Evolutionary conservation across 2,888 invertebrate genomes (phyloP).

Genomic region (Oligia fasciuncula): DNA sequence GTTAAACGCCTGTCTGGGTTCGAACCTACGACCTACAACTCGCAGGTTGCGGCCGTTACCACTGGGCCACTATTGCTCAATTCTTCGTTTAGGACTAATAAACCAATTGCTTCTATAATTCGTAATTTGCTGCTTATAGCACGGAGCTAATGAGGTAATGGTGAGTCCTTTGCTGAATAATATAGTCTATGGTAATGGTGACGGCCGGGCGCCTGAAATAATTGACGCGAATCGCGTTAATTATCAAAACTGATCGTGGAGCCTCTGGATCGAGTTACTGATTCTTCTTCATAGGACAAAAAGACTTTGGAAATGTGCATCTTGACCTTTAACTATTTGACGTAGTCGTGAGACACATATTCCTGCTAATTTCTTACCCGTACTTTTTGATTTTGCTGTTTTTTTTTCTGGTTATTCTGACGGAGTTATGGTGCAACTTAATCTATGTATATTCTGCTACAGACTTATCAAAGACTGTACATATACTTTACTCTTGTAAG

Average conservation of each 20-base stretch:
- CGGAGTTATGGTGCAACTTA: neutral
- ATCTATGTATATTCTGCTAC: neutral
- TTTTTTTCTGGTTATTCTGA: neutral
- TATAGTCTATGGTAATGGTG: slow-evolving; percentile 40
- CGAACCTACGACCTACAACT: neutral
- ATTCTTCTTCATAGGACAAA: neutral
- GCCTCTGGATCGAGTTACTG: neutral
- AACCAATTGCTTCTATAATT: slow-evolving; percentile 18
- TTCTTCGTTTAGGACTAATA: neutral
- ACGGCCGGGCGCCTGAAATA: slow-evolving; percentile 4
- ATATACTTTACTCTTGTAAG: neutral
- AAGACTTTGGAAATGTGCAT: neutral
- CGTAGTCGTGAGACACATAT: neutral
- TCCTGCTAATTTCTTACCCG: neutral
- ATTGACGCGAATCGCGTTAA: slow-evolving; percentile 33
- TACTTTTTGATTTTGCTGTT: neutral
- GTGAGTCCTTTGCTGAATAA: slow-evolving; percentile 24
- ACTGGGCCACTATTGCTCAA: neutral
- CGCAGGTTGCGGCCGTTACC: neutral
- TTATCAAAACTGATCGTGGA: slow-evolving; percentile 23
- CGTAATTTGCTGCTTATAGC: slow-evolving; percentile 15
- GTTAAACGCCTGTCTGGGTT: neutral
- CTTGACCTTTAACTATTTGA: neutral
- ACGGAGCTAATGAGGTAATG: slow-evolving; percentile 31
- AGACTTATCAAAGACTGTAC: neutral